These are phyloP conservation scores for Zaprionus obscuricornis DNA, from an alignment of 2,888 invertebrate species.

Conservation along the genomic window DNA sequence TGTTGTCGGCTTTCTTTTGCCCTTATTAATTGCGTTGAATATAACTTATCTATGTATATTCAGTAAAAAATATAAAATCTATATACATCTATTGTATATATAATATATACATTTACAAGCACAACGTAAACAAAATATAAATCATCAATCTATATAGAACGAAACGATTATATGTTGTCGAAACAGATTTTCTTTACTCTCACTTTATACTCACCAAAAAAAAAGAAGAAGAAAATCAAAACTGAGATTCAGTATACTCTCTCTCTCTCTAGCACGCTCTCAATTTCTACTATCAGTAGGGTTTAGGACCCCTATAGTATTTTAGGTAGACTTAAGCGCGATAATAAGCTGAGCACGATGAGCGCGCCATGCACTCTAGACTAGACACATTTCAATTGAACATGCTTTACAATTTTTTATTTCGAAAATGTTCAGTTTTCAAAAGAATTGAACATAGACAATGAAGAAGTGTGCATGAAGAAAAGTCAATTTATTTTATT, in stretches of 20 bases:
- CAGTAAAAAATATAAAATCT: too few species aligned
- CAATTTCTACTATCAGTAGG: conserved; percentile 63
- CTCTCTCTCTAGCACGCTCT: conserved; percentile 8
- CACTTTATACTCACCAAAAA: conserved; percentile 8
- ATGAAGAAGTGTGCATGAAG: too few species aligned
- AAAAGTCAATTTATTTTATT: too few species aligned
- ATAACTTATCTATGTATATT: too few species aligned
- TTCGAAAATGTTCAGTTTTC: conserved; percentile 42
- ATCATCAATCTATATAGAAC: conserved; percentile 13
- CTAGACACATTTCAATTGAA: conserved; percentile 38
- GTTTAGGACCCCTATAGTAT: conserved; percentile 65
- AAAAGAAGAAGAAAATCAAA: not conserved
- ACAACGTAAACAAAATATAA: conserved; percentile 39
- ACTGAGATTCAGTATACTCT: not conserved
- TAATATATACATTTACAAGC: not conserved
- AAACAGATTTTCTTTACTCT: conserved; percentile 24
- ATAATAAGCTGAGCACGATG: conserved; percentile 45
- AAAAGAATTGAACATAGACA: conserved; percentile 6
- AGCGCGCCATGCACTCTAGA: conserved; percentile 12
- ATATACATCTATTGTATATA: not conserved
- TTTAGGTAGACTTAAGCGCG: conserved; percentile 48
- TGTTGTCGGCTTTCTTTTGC: too few species aligned
- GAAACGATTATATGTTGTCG: conserved; percentile 21
- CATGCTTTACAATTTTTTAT: not conserved
- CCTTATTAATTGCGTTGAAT: too few species aligned